Conservation (phyloP, 2,113 vertebrate genomes). For the Platycercus adscitus region DNA sequence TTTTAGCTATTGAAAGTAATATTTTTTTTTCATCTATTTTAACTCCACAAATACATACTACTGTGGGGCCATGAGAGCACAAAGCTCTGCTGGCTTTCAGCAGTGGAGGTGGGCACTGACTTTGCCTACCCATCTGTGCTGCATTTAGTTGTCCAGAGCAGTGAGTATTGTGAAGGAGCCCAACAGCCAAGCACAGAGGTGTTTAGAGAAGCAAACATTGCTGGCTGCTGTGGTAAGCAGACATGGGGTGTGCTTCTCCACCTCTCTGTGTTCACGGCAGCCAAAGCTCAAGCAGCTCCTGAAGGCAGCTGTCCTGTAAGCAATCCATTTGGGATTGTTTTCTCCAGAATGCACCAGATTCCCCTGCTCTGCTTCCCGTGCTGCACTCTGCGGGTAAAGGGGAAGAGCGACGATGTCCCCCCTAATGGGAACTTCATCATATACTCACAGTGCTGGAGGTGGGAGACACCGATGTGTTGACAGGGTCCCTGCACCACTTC, state of each 20-base stretch:
- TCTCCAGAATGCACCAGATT: rapidly evolving
- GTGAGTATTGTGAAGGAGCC: rapidly evolving
- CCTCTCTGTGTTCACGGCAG: rapidly evolving
- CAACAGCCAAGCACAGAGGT: rapidly evolving
- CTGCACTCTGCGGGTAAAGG: not conserved
- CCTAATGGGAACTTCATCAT: not conserved
- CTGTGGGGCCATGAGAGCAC: rapidly evolving
- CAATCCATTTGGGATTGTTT: rapidly evolving
- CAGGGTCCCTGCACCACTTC: not conserved
- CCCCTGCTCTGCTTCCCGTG: not conserved
- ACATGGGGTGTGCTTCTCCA: not conserved
- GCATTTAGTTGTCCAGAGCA: rapidly evolving
- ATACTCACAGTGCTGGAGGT: not conserved
- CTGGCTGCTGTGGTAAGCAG: rapidly evolving
- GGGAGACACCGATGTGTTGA: rapidly evolving
- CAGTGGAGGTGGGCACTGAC: rapidly evolving
- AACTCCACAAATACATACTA: not conserved
- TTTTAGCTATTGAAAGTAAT: not conserved
- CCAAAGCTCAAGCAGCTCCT: not conserved
- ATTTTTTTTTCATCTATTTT: not conserved
- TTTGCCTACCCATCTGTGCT: rapidly evolving
- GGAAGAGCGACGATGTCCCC: not conserved
- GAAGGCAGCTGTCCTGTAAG: not conserved
- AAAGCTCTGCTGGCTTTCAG: not conserved
- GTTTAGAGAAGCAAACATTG: rapidly evolving